Evolutionary conservation across 2,888 invertebrate species (phyloP).

Genomic region (Acleris laterana): DNA sequence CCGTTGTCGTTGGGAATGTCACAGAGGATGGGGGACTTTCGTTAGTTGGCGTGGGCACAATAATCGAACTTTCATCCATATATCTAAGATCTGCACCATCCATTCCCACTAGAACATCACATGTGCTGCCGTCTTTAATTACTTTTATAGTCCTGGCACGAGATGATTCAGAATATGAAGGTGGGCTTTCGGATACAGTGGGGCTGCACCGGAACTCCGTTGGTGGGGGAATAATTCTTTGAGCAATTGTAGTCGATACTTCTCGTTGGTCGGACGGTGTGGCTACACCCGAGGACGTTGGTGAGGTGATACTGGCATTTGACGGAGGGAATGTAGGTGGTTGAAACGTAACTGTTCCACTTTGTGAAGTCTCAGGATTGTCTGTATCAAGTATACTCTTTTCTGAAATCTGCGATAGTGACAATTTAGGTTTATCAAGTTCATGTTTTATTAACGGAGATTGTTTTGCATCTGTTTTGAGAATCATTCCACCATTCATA

Average conservation of each 20-base stretch:
- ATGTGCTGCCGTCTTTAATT: conserved; percentile 86
- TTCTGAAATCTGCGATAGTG: conserved; percentile 86
- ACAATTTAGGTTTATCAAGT: conserved; percentile 68
- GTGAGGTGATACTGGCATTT: conserved; percentile 67
- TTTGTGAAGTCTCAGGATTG: conserved; percentile 72
- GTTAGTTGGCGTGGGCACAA: conserved; percentile 90
- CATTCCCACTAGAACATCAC: conserved; percentile 90
- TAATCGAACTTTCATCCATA: conserved; percentile 96
- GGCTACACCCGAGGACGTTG: conserved; percentile 70
- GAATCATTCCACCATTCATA: conserved; percentile 81
- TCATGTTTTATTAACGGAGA: conserved; percentile 67
- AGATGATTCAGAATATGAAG: conserved; percentile 82
- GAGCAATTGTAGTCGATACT: conserved; percentile 82
- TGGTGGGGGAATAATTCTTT: conserved; percentile 90
- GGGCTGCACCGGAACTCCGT: conserved; percentile 89
- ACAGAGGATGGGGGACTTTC: conserved; percentile 90
- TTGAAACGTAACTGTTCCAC: conserved; percentile 51
- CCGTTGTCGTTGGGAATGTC: conserved; percentile 85
- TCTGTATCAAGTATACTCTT: conserved; percentile 86
- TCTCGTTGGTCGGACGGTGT: conserved; percentile 76
- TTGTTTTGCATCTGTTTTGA: conserved; percentile 70
- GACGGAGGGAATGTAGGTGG: conserved; percentile 63
- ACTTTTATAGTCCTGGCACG: conserved; percentile 82
- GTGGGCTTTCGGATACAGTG: conserved; percentile 86
- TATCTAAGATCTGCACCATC: conserved; percentile 94